Conservation (phyloP, 2,113 vertebrate genomes). For the Phainopepla nitens region DNA sequence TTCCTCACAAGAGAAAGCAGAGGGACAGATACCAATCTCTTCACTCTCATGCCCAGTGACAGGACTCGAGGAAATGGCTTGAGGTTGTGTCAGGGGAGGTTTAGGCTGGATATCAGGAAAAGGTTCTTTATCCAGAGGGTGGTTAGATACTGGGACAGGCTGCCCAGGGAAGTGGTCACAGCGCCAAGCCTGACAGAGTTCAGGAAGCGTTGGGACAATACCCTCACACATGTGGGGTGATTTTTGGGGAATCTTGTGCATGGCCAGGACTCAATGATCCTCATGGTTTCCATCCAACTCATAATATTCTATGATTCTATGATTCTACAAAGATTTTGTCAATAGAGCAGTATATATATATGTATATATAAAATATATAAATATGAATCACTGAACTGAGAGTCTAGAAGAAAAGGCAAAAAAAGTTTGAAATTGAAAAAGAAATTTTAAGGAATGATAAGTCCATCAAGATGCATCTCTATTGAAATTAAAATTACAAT, state of each 20-base stretch:
- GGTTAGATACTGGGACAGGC: no score
- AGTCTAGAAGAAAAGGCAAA: neutral
- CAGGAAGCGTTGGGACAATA: neutral
- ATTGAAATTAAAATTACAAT: neutral
- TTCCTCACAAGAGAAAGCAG: neutral
- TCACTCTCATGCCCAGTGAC: neutral
- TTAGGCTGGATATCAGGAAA: neutral
- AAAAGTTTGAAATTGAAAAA: neutral
- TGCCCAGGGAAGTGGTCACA: neutral
- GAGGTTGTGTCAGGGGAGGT: neutral
- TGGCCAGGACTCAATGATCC: neutral
- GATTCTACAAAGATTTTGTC: neutral
- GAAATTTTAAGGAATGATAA: neutral
- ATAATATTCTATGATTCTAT: neutral
- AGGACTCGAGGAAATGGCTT: fast-evolving
- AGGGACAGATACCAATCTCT: fast-evolving
- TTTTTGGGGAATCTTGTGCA: neutral
- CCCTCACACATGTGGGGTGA: neutral
- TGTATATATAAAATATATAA: neutral
- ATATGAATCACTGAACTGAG: neutral
- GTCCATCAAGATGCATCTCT: neutral
- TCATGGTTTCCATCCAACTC: neutral
- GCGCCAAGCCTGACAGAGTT: neutral
- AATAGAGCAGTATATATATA: neutral
- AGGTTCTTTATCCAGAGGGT: neutral